These are phyloP conservation scores for Butorides virescens DNA, from an alignment of 2,113 vertebrate species.

Conservation along the genomic window DNA sequence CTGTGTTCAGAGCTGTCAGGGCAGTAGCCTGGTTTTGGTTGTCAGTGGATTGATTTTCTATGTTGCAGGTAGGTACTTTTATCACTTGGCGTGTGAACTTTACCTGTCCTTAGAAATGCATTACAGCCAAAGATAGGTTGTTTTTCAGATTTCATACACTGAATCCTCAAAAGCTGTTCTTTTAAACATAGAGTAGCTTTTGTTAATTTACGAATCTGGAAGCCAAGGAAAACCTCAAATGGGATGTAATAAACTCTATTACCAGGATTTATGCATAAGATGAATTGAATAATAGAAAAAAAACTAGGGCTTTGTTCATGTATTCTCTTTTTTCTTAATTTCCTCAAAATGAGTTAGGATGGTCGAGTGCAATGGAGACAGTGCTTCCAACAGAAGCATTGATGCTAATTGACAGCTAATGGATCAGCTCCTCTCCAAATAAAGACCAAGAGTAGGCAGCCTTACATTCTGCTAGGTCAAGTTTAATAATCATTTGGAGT, in stretches of 20 bases:
- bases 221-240: not conserved
- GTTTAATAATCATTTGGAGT: not conserved
- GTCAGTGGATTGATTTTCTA: accelerated
- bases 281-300: not conserved
- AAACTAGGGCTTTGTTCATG: not conserved
- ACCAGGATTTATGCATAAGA: not conserved
- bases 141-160: accelerated
- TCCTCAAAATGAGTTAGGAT: not conserved
- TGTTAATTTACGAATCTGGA: not conserved
- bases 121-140: accelerated
- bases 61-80: not conserved
- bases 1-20: accelerated
- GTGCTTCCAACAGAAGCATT: not conserved
- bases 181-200: not conserved
- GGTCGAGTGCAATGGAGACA: not conserved
- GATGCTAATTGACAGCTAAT: not conserved
- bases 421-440: not conserved
- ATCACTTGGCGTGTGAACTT: not conserved
- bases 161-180: not conserved
- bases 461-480: not conserved
- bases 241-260: not conserved
- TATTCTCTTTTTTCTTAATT: not conserved
- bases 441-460: not conserved
- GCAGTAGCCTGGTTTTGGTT: not conserved
- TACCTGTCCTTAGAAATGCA: not conserved